Percentiles rank a stretch among this genome's conserved stretches.
phyloP scores from a whole-genome alignment of 2,113 vertebrate species.

The Cryptomyrus ogoouensis region DNA sequence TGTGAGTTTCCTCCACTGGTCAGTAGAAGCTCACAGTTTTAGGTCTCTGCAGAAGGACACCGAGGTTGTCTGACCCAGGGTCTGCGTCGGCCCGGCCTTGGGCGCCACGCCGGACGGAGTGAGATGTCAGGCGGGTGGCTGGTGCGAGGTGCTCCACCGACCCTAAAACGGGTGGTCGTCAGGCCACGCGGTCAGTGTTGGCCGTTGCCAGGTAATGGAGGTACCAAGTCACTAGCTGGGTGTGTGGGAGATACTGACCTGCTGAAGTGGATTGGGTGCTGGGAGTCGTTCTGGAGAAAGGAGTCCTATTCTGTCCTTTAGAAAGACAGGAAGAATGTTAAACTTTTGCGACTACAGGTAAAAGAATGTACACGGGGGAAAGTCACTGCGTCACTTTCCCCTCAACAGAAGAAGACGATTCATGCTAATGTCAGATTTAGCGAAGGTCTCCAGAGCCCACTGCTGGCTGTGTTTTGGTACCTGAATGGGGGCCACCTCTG shows the following conservation, averaged over 20 bases:
- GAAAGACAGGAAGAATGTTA: not conserved
- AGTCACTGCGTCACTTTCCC: not conserved
- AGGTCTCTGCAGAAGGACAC: conserved; percentile 39
- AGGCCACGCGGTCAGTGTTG: not conserved
- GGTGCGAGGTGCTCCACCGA: conserved; percentile 17
- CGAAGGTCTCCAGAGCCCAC: not conserved
- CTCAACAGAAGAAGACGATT: not conserved
- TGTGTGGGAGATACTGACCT: not conserved
- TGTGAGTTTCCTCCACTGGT: not conserved
- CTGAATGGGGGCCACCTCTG: conserved; percentile 28
- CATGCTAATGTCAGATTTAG: not conserved
- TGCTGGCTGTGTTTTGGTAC: conserved; percentile 9
- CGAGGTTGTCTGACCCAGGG: conserved; percentile 14
- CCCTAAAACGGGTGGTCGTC: conserved; percentile 30
- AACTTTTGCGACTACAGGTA: not conserved
- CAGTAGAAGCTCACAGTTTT: conserved; percentile 49
- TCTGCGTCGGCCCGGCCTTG: conserved; percentile 35
- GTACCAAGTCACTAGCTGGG: not conserved
- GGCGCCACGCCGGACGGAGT: conserved; percentile 26
- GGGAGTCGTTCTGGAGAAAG: not conserved
- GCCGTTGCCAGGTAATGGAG: not conserved
- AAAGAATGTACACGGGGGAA: not conserved
- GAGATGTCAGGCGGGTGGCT: conserved; percentile 35
- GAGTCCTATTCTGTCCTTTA: not conserved
- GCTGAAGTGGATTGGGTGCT: not conserved